Base-by-base conservation (phyloP, 2,888 invertebrate species). In the Napeogenes sylphis region DNA sequence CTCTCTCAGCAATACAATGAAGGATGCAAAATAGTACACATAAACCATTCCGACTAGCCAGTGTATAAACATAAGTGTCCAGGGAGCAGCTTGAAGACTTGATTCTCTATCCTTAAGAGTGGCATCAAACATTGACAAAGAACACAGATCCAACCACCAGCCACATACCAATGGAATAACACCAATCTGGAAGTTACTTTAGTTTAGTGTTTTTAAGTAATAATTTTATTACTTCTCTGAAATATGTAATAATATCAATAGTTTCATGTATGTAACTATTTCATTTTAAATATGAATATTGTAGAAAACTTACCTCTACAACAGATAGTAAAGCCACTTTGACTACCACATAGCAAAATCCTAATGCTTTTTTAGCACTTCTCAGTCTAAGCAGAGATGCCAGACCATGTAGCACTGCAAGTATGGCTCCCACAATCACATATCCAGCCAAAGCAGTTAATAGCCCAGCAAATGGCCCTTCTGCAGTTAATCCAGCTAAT, bases 21-120 rank as follows among this genome's bases (percentile, higher is more conserved):
- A 99, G 0, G 98, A 98, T 6, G 99, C 99, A 80, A 99, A 99
- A 88, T 99, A 99, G 85, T 99, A 99, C 13, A 99, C 98, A 80
- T 98, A 99, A 45, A 97, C 96, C 98, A 99, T 99, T 64, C 99
- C 99, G 6, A 98, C 97, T 51, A 99, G 93, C 99, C 99, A 99
- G 83, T 99, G 99, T 61, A 99, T 95, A 81, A 99, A 99, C 92
- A 99, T 96, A 1, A 98, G 97, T 0, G 99, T 98, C 73, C 98
- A 98, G 0, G 99, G 99, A 0, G 98, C 98, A 0, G 95, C 93
- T 69, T 94, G 93, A 73, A 99, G 97, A 68, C 96, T 97, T 0
- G 94, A 92, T 81, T 98, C 95, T 47, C 99, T 93, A 78, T 97
- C 97, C 79, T 95, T 95, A 0, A 98, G 91, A 0, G 95, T 96